Evolutionary conservation across 2,797 vertebrate species (phyloP).

Genomic region (Ispidina picta): DNA sequence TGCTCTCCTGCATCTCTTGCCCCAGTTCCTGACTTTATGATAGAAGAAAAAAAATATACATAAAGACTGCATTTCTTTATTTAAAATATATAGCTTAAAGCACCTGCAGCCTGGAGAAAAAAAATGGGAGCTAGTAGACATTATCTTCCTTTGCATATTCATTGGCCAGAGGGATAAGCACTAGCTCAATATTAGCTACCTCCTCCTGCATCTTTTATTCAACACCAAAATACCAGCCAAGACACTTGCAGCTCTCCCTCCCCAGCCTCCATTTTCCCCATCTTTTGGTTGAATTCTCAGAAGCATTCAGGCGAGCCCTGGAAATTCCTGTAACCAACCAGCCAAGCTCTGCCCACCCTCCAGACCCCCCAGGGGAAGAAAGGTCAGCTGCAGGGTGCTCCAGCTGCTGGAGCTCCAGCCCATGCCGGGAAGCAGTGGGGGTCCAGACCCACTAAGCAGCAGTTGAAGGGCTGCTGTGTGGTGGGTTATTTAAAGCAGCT

Average conservation of each 20-base stretch:
- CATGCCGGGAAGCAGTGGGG: rapidly evolving
- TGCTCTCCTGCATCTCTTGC: not conserved
- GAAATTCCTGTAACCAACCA: not conserved
- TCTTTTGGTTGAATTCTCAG: not conserved
- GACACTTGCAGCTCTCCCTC: not conserved
- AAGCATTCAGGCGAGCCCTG: not conserved
- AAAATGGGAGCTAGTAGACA: not conserved
- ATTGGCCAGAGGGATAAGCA: not conserved
- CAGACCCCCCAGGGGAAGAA: not conserved
- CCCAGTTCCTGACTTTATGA: not conserved
- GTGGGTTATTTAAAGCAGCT: not conserved
- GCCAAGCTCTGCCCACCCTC: not conserved
- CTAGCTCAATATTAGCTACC: not conserved
- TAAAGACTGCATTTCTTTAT: not conserved
- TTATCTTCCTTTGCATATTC: not conserved
- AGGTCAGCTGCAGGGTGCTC: not conserved
- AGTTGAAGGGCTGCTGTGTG: not conserved
- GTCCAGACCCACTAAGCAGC: not conserved
- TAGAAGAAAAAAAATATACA: too few relatives aligned
- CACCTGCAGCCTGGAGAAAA: not conserved
- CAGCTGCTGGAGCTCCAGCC: not conserved
- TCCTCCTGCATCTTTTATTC: not conserved
- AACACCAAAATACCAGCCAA: not conserved
- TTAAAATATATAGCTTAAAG: not conserved
- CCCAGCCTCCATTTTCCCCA: not conserved